Evolutionary conservation across 1,140 invertebrate species (phyloP).

Genomic region (Brachionus paranguensis): DNA sequence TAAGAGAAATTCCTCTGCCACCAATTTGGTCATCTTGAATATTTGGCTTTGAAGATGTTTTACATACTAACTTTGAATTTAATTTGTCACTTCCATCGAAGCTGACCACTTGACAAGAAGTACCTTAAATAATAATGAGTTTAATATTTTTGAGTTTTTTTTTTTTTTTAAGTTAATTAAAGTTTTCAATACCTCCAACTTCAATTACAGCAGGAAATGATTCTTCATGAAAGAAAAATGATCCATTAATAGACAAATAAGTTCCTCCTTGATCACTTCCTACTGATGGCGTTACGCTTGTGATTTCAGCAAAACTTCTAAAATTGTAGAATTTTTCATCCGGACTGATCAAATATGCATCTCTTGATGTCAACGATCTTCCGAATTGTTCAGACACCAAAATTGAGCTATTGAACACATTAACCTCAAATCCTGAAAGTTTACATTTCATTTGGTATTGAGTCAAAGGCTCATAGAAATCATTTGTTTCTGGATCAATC

Average conservation of each 20-base stretch:
- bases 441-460: background rate
- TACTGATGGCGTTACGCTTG: constrained; percentile 41
- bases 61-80: background rate
- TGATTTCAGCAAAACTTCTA: constrained; percentile 43
- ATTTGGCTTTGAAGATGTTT: background rate
- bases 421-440: background rate
- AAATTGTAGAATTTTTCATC: constrained; percentile 35
- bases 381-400: constrained; percentile 22
- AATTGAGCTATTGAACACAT: background rate
- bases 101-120: background rate
- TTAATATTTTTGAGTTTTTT: background rate
- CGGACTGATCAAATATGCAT: background rate
- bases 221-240: constrained; percentile 45
- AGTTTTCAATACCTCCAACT: background rate
- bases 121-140: background rate
- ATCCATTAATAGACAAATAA: constrained; percentile 44
- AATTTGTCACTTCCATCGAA: background rate
- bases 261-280: constrained; percentile 45
- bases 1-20: background rate
- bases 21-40: background rate
- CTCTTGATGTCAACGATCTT: background rate
- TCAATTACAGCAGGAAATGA: background rate
- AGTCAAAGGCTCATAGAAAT: background rate
- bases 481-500: background rate
- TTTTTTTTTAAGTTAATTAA: no score